These are phyloP conservation scores for Halictus rubicundus DNA, from an alignment of 1,140 invertebrate species.

Conservation along the genomic window DNA sequence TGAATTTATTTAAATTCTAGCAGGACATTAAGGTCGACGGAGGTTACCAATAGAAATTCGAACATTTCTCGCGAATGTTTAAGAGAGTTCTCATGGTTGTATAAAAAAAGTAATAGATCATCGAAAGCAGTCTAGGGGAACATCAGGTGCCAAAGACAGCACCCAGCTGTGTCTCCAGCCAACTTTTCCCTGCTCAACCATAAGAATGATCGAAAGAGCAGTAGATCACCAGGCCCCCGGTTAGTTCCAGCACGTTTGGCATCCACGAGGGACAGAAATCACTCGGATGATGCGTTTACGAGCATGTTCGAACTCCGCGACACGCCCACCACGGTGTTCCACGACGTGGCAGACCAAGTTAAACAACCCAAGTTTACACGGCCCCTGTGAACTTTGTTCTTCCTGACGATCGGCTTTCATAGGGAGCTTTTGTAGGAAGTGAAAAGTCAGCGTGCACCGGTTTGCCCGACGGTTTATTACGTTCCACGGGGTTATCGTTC, in stretches of 20 bases:
- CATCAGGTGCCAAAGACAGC: too few relatives aligned
- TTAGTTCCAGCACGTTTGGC: conserved; percentile 7
- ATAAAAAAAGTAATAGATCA: too few relatives aligned
- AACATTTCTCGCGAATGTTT: too few relatives aligned
- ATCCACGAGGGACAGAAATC: not conserved
- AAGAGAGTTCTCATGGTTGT: too few relatives aligned
- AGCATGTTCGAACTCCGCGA: not conserved
- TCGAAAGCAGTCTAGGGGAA: too few relatives aligned
- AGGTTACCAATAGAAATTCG: too few relatives aligned
- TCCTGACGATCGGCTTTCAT: too few relatives aligned
- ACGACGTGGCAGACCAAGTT: not conserved
- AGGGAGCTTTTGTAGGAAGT: not conserved
- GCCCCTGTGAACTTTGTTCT: too few relatives aligned
- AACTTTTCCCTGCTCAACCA: not conserved
- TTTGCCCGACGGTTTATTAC: not conserved
- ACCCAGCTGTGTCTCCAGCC: not conserved
- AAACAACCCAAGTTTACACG: not conserved
- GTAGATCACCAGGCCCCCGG: not conserved
- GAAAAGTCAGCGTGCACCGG: not conserved
- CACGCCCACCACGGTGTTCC: not conserved
- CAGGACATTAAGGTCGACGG: too few relatives aligned
- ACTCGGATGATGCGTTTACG: conserved; percentile 27
- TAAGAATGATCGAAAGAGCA: conserved; percentile 4
- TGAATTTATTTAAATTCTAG: too few relatives aligned
- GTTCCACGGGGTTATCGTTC: conserved; percentile 14